Evolutionary conservation across 2,888 invertebrate species (phyloP).

Genomic region (Sympetrum striolatum): DNA sequence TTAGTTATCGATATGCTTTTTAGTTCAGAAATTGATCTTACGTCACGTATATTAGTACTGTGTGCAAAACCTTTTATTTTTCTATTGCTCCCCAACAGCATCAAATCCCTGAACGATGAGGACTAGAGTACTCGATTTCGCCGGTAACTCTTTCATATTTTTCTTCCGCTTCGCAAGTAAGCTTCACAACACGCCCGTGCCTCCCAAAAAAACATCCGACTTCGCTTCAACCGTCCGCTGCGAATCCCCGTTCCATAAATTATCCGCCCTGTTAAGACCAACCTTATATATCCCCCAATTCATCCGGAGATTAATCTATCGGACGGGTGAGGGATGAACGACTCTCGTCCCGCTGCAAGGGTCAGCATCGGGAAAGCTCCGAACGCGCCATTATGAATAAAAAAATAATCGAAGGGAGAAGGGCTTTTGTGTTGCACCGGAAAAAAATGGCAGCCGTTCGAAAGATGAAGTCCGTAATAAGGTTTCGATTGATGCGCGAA

Average conservation of each 20-base stretch:
- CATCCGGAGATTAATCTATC: constrained; percentile 20
- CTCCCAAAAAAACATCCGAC: too few relatives aligned
- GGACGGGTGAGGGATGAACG: neutral
- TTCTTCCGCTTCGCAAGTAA: too few relatives aligned
- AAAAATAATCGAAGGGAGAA: neutral
- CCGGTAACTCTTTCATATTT: too few relatives aligned
- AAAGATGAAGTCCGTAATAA: neutral
- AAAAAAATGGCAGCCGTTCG: neutral
- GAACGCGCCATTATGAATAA: constrained; percentile 15
- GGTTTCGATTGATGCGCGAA: constrained; percentile 13
- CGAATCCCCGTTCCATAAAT: neutral
- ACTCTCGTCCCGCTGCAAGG: neutral
- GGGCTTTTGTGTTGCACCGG: neutral
- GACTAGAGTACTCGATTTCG: too few relatives aligned
- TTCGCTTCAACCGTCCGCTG: too few relatives aligned
- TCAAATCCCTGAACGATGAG: too few relatives aligned
- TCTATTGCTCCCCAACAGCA: too few relatives aligned
- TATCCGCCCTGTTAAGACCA: neutral
- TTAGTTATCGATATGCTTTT: too few relatives aligned
- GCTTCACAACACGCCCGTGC: too few relatives aligned
- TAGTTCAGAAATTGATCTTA: too few relatives aligned
- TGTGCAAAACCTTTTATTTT: too few relatives aligned
- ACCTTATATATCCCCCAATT: neutral
- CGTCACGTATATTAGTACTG: too few relatives aligned
- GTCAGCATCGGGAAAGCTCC: constrained; percentile 5